Evolutionary conservation across 2,888 invertebrate species (phyloP).

Genomic region (Isoperla grammatica): DNA sequence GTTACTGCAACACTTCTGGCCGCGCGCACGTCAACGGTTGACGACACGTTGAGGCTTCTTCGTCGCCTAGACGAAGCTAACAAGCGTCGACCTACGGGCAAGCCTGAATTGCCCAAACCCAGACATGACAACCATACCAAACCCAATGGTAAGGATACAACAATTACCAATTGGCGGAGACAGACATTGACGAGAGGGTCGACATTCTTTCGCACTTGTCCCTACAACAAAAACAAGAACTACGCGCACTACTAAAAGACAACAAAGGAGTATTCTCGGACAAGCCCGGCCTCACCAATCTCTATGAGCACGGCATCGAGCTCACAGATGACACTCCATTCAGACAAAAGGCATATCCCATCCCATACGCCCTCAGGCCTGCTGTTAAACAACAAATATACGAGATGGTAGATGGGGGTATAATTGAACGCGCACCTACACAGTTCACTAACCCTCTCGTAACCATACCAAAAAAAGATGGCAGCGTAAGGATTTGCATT

Average conservation of each 20-base stretch:
- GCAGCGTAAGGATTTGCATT: slow-evolving; percentile 8
- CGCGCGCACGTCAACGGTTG: no score
- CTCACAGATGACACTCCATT: not conserved
- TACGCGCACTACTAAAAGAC: not conserved
- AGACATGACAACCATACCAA: no score
- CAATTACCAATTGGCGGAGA: no score
- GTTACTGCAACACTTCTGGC: no score
- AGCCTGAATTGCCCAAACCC: no score
- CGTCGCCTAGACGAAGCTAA: no score
- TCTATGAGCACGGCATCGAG: not conserved
- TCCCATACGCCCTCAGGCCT: not conserved
- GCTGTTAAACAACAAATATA: not conserved
- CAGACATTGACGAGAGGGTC: no score
- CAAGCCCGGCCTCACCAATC: not conserved
- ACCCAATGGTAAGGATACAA: no score
- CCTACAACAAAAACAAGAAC: not conserved
- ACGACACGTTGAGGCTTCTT: no score
- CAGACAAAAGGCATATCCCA: not conserved
- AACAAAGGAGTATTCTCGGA: not conserved
- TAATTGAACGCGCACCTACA: slow-evolving; percentile 11
- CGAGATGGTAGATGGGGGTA: slow-evolving; percentile 8
- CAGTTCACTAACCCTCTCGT: slow-evolving; percentile 17
- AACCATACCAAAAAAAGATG: slow-evolving; percentile 15
- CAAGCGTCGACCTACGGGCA: no score
- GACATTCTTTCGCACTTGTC: no score